These are phyloP conservation scores for Echinarachnius parma DNA, from an alignment of 53 echinoderm and acorn worm genomes.

Conservation along the genomic window DNA sequence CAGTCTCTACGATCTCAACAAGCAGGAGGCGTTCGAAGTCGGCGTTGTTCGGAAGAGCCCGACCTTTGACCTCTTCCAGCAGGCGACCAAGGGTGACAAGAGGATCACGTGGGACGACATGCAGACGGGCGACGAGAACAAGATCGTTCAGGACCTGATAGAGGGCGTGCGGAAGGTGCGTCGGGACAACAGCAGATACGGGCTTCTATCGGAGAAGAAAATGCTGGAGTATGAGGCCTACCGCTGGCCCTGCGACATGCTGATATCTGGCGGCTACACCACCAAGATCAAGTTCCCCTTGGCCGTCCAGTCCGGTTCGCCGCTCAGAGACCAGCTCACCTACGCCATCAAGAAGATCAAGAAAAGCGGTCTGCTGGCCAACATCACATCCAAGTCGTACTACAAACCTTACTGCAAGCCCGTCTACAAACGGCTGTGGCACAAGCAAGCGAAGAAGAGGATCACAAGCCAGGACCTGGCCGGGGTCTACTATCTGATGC, in stretches of 20 bases:
- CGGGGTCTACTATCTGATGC: conserved; percentile 75
- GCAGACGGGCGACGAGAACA: conserved; percentile 64
- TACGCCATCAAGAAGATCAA: conserved; percentile 68
- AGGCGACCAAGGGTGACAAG: conserved; percentile 54
- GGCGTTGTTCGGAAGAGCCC: conserved; percentile 77
- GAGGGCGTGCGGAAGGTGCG: conserved; percentile 80
- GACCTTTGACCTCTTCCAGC: conserved; percentile 70
- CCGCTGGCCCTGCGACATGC: conserved; percentile 80
- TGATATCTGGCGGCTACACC: conserved; percentile 63
- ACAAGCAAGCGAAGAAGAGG: conserved; percentile 66
- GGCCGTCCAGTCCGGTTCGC: conserved; percentile 87
- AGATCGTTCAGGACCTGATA: conserved; percentile 66
- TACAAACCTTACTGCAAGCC: conserved; percentile 37
- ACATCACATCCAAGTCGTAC: conserved; percentile 50
- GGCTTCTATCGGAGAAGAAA: conserved; percentile 68
- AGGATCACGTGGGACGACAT: conserved; percentile 63
- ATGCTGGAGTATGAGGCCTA: conserved; percentile 75
- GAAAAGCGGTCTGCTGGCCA: conserved; percentile 48
- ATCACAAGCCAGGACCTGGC: conserved; percentile 76
- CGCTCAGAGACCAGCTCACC: conserved; percentile 84
- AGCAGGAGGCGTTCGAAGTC: conserved; percentile 55
- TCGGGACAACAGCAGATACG: conserved; percentile 75
- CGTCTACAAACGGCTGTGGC: conserved; percentile 66
- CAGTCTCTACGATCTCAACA: conserved; percentile 58
- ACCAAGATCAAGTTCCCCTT: conserved; percentile 72